Conservation (phyloP, 2,797 vertebrate genomes). For the Hydrocynus forskahlii region DNA sequence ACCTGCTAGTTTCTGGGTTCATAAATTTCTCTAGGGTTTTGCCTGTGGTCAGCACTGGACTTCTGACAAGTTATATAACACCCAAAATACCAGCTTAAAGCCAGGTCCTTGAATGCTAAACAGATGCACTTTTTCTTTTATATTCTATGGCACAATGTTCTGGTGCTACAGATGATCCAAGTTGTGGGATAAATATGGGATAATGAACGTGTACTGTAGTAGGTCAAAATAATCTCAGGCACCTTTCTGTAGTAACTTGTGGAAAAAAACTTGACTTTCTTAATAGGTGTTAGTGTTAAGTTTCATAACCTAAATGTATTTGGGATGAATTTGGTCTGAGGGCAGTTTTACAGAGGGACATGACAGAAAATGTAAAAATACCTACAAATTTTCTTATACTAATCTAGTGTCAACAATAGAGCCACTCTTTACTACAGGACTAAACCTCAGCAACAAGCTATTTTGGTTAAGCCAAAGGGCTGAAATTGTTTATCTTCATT, state of each 20-base stretch:
- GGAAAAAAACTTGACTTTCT: neutral
- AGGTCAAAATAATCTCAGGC: slow-evolving; percentile 60
- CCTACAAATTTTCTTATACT: neutral
- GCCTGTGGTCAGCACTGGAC: slow-evolving; percentile 11
- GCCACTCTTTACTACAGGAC: neutral
- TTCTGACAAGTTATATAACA: slow-evolving; percentile 2
- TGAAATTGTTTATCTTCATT: slow-evolving; percentile 28
- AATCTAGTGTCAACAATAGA: neutral
- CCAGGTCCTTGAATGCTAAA: neutral
- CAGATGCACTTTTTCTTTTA: neutral
- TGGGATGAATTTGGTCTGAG: no score
- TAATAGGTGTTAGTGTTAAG: neutral
- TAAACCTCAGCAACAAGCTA: slow-evolving; percentile 2
- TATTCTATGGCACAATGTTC: slow-evolving; percentile 48
- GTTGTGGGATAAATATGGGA: slow-evolving; percentile 73
- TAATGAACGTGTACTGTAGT: slow-evolving; percentile 69
- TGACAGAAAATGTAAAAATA: neutral
- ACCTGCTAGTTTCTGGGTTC: slow-evolving; percentile 56
- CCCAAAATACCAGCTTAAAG: neutral
- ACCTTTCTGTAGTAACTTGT: no score
- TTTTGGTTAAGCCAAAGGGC: slow-evolving; percentile 23
- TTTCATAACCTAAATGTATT: no score
- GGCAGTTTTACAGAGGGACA: neutral
- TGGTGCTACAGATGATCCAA: slow-evolving; percentile 61
- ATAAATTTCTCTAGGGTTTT: slow-evolving; percentile 32